phyloP scores from a whole-genome alignment of 2,797 vertebrate species.

The Platyrinchus mystaceus region DNA sequence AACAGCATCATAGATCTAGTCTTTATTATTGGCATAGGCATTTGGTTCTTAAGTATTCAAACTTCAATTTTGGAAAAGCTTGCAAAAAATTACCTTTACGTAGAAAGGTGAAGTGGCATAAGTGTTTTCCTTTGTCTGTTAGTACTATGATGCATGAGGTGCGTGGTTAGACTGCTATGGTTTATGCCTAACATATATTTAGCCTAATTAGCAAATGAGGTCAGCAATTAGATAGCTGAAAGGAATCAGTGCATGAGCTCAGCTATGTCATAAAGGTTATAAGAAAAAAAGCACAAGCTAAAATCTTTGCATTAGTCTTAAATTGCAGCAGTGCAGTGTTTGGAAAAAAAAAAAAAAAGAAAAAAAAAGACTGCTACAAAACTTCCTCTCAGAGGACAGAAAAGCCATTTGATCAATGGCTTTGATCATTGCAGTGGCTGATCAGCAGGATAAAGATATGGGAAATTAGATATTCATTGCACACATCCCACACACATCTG shows the following conservation, averaged over 20 bases:
- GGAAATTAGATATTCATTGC: background rate
- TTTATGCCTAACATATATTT: slow-evolving; percentile 18
- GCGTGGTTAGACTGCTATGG: background rate
- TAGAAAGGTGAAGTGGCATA: background rate
- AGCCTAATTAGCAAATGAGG: slow-evolving; percentile 39
- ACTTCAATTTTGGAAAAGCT: background rate
- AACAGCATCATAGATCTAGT: background rate
- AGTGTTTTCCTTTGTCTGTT: background rate
- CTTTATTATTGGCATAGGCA: background rate
- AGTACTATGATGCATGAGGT: background rate
- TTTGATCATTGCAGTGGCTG: background rate
- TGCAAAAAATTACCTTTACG: background rate
- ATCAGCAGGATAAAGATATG: background rate
- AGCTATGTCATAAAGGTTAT: background rate
- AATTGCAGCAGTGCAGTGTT: background rate
- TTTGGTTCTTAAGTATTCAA: background rate
- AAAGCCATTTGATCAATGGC: background rate
- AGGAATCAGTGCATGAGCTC: background rate
- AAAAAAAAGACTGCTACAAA: background rate
- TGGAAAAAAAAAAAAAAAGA: background rate
- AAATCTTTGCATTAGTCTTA: background rate
- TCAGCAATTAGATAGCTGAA: slow-evolving; percentile 14
- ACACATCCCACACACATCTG: background rate
- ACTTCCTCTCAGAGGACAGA: background rate
- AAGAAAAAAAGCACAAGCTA: background rate